Percentiles rank a stretch among this genome's conserved stretches.
These are phyloP conservation scores for Phoxinus dragarum DNA, from an alignment of 2,797 vertebrate species.

Conservation along the genomic window DNA sequence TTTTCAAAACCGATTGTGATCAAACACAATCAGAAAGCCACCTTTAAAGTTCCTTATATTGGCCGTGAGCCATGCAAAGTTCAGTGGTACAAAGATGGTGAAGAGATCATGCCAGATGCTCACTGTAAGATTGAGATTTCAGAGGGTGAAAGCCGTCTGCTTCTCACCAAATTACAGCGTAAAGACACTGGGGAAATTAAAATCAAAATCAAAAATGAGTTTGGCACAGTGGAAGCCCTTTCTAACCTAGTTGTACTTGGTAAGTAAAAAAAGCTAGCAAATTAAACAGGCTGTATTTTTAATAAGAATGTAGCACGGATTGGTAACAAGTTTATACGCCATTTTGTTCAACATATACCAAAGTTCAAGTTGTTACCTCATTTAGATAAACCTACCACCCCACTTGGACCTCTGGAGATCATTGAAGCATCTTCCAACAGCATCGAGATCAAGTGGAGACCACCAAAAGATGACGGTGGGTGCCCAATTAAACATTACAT, in stretches of 20 bases:
- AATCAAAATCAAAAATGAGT: conserved; percentile 87
- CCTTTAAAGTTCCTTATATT: conserved; percentile 80
- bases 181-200: conserved; percentile 88
- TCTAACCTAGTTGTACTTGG: conserved; percentile 82
- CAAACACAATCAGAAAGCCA: conserved; percentile 85
- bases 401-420: conserved; percentile 87
- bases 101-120: conserved; percentile 76
- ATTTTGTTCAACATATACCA: background rate
- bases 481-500: conserved; percentile 81
- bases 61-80: conserved; percentile 85
- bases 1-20: conserved; percentile 78
- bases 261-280: conserved; percentile 68
- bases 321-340: background rate
- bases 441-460: conserved; percentile 86
- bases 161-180: conserved; percentile 80
- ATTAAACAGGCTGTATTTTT: background rate
- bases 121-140: conserved; percentile 78
- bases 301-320: background rate
- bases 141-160: conserved; percentile 74
- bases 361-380: background rate
- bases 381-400: conserved; percentile 88
- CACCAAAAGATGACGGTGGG: conserved; percentile 87
- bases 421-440: conserved; percentile 74
- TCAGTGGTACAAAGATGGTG: conserved; percentile 85
- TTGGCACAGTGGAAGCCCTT: conserved; percentile 78